Evolutionary conservation across 2,797 vertebrate species (phyloP), one percentile per base, ranked within the genome.

Genomic region (Microhierax caerulescens): DNA sequence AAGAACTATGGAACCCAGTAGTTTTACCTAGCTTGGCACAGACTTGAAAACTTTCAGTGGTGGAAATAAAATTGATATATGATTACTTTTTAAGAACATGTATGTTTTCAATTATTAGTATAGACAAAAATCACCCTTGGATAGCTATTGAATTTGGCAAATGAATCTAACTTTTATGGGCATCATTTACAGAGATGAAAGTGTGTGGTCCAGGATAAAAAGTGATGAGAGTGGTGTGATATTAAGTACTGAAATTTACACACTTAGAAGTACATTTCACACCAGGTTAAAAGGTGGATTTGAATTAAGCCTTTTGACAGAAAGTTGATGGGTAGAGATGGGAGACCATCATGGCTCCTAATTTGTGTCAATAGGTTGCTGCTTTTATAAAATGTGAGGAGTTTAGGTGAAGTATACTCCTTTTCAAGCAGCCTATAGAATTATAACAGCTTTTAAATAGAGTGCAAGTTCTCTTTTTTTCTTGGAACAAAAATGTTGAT

Each of bases 401-500:
- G 47, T 83, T 84, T 45, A 86, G 81, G 65, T 82, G 57, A 94
- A 88, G 43, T 47, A 80, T 11, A 2, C 20, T 59, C 23, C 41
- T 83, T 85, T 94, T 69, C 50, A 69, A 57, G 53, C 81, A 91
- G 47, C 1, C 0, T 54, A 48, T 91, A 39, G 65, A 69, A 63
- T 45, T 76, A 43, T 84, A 93, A 59, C 67, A 94, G 70, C 37
- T 85, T 91, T 92, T 82, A 85, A 84, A 82, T 36, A 48, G 54
- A 88, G 23, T 39, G 4, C 39, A 86, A 93, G 63, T 94, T 96
- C 75, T 90, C 81, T 92, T 95, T 94, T 92, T 81, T 90, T 64
- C 70, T 83, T 94, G 57, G 65, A 76, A 95, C 67, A 85, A 91
- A 90, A 81, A 91, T 20, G 65, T 59, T 88, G 91, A 94, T 96